Percentiles rank a stretch among this genome's conserved stretches.
Conservation (phyloP, 2,888 invertebrate genomes). For the Sesia bembeciformis region DNA sequence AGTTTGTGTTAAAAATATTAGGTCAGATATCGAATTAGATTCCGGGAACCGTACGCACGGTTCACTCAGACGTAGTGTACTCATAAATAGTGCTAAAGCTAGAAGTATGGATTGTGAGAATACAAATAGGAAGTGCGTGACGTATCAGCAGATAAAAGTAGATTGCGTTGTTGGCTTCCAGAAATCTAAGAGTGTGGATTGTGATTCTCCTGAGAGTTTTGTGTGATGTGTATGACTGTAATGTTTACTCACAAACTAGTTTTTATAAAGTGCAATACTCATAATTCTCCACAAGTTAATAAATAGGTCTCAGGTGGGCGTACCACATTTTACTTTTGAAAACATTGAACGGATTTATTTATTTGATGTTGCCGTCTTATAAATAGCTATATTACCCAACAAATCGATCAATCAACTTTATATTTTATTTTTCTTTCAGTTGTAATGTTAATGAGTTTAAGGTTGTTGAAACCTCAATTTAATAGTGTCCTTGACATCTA, state of each 20-base stretch:
- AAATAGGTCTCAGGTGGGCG: not conserved
- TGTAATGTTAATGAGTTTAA: too few species aligned
- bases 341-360: too few species aligned
- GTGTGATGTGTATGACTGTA: slow-evolving; percentile 27
- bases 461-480: too few species aligned
- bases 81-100: slow-evolving; percentile 61
- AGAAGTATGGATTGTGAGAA: slow-evolving; percentile 49
- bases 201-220: slow-evolving; percentile 62
- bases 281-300: not conserved
- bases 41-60: slow-evolving; percentile 30
- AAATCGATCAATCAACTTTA: too few species aligned
- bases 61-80: slow-evolving; percentile 66
- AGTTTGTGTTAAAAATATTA: slow-evolving; percentile 33
- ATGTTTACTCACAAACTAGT: not conserved
- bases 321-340: not conserved
- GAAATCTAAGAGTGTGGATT: slow-evolving; percentile 54
- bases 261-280: not conserved
- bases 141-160: slow-evolving; percentile 53
- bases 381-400: too few species aligned
- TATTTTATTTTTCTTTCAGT: too few species aligned
- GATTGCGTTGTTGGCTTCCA: slow-evolving; percentile 60
- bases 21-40: slow-evolving; percentile 39
- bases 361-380: too few species aligned
- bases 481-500: too few species aligned
- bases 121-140: slow-evolving; percentile 33